Conservation (phyloP, 1,140 invertebrate species). For the Aleiodes sp. region DNA sequence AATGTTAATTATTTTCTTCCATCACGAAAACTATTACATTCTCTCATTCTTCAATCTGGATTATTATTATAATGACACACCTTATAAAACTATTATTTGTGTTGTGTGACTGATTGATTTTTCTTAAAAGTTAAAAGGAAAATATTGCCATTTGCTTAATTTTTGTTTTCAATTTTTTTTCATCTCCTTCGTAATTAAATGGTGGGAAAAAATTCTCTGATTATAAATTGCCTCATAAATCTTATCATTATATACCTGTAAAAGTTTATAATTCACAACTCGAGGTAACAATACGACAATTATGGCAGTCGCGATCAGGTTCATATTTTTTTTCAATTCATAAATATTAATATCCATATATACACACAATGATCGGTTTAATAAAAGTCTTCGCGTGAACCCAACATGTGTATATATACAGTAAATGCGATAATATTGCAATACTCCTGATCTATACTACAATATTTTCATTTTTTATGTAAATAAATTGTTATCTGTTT, state of each 20-base stretch:
- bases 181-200: neutral
- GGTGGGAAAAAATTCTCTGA: slow-evolving; percentile 8
- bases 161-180: neutral
- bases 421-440: slow-evolving; percentile 41
- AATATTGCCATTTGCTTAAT: neutral
- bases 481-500: slow-evolving; percentile 57
- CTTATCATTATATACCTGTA: slow-evolving; percentile 39
- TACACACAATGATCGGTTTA: slow-evolving; percentile 39
- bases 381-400: neutral
- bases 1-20: neutral
- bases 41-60: neutral
- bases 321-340: slow-evolving; percentile 30
- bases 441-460: slow-evolving; percentile 50
- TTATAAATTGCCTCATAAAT: slow-evolving; percentile 20
- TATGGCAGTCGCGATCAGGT: slow-evolving; percentile 57
- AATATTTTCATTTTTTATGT: slow-evolving; percentile 52
- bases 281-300: slow-evolving; percentile 59
- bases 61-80: slow-evolving; percentile 20
- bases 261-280: slow-evolving; percentile 48
- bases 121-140: slow-evolving; percentile 42
- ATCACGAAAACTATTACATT: neutral
- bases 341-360: slow-evolving; percentile 45
- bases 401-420: slow-evolving; percentile 28
- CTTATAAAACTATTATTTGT: slow-evolving; percentile 29
- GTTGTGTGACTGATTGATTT: slow-evolving; percentile 52